Conservation (phyloP, 2,888 invertebrate species). For the Creontiades dilutus region DNA sequence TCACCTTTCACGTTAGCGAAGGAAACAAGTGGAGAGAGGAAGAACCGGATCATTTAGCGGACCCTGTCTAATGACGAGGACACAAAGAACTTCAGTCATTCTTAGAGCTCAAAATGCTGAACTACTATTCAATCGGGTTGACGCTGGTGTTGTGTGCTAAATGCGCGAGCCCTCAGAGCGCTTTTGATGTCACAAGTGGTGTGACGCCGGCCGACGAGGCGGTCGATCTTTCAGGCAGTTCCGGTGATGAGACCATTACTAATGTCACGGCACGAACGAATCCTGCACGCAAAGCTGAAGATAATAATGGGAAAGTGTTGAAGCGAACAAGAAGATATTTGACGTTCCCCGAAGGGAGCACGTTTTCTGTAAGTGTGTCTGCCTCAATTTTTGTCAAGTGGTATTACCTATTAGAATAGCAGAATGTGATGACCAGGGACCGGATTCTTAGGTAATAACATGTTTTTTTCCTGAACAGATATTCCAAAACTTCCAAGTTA, state of each 20-base stretch:
- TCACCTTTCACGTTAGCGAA: neutral
- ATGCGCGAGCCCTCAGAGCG: neutral
- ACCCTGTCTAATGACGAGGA: neutral
- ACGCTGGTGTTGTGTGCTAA: conserved; percentile 9
- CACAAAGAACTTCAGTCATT: neutral
- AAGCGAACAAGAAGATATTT: conserved; percentile 74
- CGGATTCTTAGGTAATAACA: too few relatives aligned
- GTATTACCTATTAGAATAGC: too few relatives aligned
- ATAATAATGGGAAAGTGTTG: neutral
- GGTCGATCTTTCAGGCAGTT: neutral
- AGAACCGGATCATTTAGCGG: neutral
- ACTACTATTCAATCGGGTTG: neutral
- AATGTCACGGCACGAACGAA: conserved; percentile 15
- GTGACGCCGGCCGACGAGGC: neutral
- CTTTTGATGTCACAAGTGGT: neutral
- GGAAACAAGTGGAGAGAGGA: neutral
- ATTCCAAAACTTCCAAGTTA: too few relatives aligned
- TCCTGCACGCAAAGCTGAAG: conserved; percentile 1
- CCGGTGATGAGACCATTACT: neutral
- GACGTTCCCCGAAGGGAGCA: conserved; percentile 76
- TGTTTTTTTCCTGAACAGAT: too few relatives aligned
- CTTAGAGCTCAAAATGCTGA: neutral
- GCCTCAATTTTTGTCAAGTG: too few relatives aligned
- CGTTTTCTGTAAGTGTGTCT: conserved; percentile 76
- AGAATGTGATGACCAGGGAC: too few relatives aligned